Evolutionary conservation across 2,113 vertebrate species (phyloP), one percentile per base, ranked within the genome.

Genomic region (Mellivora capensis): DNA sequence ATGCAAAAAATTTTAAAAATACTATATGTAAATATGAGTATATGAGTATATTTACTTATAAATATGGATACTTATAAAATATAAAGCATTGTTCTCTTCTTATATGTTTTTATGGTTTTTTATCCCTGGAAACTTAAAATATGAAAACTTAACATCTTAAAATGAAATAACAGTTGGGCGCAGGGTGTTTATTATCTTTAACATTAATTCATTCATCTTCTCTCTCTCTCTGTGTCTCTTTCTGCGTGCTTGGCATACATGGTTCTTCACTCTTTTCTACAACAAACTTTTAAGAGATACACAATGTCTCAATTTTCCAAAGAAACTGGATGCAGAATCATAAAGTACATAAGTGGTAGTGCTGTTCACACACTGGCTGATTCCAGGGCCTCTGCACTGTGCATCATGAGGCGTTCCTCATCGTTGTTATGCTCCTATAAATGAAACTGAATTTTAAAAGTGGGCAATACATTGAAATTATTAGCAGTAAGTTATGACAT

Each of bases 71-170:
- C 61, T 90, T 95, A 96, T 61, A 29, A 90, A 84, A 77, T 79
- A 44, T n/a, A 72, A 83, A 27, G 13, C 47, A 49, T 72, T 81
- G 31, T 10, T 96, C 79, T 81, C 15, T 90, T 94, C 37, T 92
- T 92, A 1, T 31, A 92, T 20, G 13, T 90, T 91, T 79, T 96
- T 54, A 47, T 83, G 39, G n/a, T 34, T 93, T 91, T 97, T 96
- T 23, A 37, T 64, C 76, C 20, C 29, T 85, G 31, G 17, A 95
- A 44, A 29, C 54, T 90, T 89, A 74, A 94, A 83, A 83, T 91
- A 79, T 93, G 90, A 89, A 96, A 95, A 77, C 25, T 72, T 82
- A 87, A 0, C 37, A 72, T 82, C 17, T 93, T 91, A 89, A 86
- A 91, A 44, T 91, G 85, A 86, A 93, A 52, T 82, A 93, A 34